Conservation (phyloP, 2,797 vertebrate genomes). For the Takifugu rubripes region DNA sequence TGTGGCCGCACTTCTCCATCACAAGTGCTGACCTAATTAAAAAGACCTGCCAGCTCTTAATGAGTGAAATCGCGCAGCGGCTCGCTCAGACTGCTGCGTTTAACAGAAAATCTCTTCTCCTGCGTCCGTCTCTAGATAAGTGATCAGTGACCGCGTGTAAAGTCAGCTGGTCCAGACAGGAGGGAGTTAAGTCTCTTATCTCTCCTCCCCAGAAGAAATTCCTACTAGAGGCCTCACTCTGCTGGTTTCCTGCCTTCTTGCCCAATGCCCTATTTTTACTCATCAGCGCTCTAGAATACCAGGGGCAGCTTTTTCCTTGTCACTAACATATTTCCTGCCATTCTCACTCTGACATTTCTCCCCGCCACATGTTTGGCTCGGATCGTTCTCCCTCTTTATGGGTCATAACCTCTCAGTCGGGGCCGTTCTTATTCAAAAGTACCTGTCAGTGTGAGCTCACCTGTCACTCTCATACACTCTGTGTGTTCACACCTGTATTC, state of each 20-base stretch:
- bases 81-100: constrained; percentile 6
- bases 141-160: constrained; percentile 66
- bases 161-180: constrained; percentile 69
- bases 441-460: constrained; percentile 33
- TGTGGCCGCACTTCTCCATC: constrained; percentile 30
- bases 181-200: constrained; percentile 93
- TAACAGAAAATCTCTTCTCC: constrained; percentile 48
- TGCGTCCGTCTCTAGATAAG: constrained; percentile 56
- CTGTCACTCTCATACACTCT: constrained; percentile 12
- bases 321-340: constrained; percentile 84
- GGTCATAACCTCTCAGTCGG: constrained; percentile 67
- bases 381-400: constrained; percentile 55
- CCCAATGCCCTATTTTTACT: constrained; percentile 95
- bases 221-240: constrained; percentile 88
- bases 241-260: constrained; percentile 93
- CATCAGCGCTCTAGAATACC: constrained; percentile 84
- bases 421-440: constrained; percentile 65
- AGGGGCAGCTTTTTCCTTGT: constrained; percentile 93
- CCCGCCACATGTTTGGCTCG: constrained; percentile 51
- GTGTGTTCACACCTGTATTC: not conserved
- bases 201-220: constrained; percentile 91
- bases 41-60: constrained; percentile 31
- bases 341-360: constrained; percentile 79
- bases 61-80: constrained; percentile 21
- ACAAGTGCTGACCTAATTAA: constrained; percentile 55